phyloP scores from a whole-genome alignment of 2,888 invertebrate genomes.

The Drosophila pseudotalamancana region DNA sequence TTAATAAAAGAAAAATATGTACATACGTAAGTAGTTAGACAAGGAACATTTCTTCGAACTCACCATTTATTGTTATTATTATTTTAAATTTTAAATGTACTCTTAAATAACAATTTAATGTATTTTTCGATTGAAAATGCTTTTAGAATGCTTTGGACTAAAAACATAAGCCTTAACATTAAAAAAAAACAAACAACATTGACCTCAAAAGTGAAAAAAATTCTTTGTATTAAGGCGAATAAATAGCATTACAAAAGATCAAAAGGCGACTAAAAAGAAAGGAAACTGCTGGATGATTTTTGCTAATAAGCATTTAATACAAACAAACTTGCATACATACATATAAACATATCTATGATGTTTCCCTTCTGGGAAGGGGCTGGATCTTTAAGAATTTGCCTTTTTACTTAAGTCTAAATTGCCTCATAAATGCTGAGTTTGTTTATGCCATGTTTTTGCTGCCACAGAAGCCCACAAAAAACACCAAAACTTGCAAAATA shows the following conservation, averaged over 20 bases:
- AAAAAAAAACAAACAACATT: constrained; percentile 22
- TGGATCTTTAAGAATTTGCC: constrained; percentile 26
- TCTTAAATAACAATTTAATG: background rate
- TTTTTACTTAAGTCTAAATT: constrained; percentile 42
- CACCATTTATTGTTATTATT: background rate
- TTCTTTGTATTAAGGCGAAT: constrained; percentile 23
- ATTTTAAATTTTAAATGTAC: background rate
- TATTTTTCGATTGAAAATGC: background rate
- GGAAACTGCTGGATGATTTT: constrained; percentile 7
- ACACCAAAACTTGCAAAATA: background rate
- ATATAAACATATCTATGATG: background rate
- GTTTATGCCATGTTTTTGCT: constrained; percentile 48
- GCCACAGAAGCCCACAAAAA: constrained; percentile 9
- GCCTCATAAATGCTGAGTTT: constrained; percentile 47
- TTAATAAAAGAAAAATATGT: constrained; percentile 2
- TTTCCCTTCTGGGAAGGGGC: constrained; percentile 37
- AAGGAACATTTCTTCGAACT: background rate
- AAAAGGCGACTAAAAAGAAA: constrained; percentile 26
- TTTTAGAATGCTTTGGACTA: constrained; percentile 4
- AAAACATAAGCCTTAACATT: constrained; percentile 1
- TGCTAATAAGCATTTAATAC: constrained; percentile 2
- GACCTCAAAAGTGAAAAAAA: constrained; percentile 14
- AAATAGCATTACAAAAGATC: constrained; percentile 37
- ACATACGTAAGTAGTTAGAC: background rate
- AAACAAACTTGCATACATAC: background rate